Evolutionary conservation across 1,140 invertebrate genomes (phyloP).

Genomic region (Semibalanus balanoides): DNA sequence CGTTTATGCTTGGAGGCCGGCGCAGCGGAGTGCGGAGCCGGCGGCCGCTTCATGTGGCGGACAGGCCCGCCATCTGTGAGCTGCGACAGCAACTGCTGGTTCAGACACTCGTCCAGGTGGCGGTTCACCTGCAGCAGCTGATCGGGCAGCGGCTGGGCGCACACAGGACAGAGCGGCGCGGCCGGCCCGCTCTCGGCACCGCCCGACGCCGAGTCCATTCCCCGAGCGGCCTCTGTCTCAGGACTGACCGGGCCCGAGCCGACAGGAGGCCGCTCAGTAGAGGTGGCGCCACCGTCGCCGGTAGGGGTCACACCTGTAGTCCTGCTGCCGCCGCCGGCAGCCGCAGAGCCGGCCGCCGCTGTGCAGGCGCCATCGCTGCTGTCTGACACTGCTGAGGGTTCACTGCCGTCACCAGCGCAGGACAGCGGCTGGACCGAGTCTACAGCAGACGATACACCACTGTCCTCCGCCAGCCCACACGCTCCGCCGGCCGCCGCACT

Average conservation of each 20-base stretch:
- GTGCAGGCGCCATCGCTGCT: too few species aligned
- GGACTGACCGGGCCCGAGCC: neutral
- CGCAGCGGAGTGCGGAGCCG: neutral
- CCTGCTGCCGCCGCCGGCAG: too few species aligned
- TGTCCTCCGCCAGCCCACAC: neutral
- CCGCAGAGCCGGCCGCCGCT: too few species aligned
- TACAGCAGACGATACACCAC: too few species aligned
- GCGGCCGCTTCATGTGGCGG: neutral
- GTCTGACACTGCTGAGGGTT: too few species aligned
- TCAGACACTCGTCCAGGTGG: slow-evolving; percentile 4
- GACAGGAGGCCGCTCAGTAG: neutral
- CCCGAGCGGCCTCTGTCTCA: too few species aligned
- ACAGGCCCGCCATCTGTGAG: neutral
- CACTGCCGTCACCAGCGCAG: too few species aligned
- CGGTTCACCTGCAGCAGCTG: neutral
- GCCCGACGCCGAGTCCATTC: neutral
- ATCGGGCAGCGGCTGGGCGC: slow-evolving; percentile 23
- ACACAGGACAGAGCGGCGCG: neutral
- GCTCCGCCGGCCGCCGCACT: too few species aligned
- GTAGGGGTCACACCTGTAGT: too few species aligned
- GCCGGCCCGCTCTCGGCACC: too few species aligned
- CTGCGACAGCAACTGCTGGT: neutral
- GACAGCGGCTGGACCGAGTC: too few species aligned
- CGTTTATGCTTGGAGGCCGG: neutral
- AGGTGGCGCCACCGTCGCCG: too few species aligned